Conservation (phyloP, 2,888 invertebrate species). For the Geophilus truncorum region DNA sequence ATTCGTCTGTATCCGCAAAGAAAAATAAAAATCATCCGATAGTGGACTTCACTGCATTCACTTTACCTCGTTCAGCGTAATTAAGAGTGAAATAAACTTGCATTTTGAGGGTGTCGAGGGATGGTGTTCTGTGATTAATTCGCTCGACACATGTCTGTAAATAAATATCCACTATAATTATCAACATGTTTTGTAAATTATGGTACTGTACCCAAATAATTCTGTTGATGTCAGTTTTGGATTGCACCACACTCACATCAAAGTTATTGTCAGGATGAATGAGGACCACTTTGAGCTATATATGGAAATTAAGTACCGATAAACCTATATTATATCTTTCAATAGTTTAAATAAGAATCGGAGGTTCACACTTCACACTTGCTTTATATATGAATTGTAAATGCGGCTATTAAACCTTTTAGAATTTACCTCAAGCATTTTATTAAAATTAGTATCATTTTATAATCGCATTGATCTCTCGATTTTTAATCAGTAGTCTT, state of each 20-base stretch:
- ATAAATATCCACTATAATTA: too few relatives aligned
- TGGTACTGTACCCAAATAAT: not conserved
- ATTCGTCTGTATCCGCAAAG: not conserved
- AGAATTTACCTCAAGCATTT: too few relatives aligned
- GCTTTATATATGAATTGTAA: too few relatives aligned
- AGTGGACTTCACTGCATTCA: not conserved
- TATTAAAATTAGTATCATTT: too few relatives aligned
- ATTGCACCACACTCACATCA: not conserved
- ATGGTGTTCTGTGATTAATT: not conserved
- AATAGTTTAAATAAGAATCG: too few relatives aligned
- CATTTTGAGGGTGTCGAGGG: conserved; percentile 31
- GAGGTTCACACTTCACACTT: too few relatives aligned
- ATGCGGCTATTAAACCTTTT: too few relatives aligned
- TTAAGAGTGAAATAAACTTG: conserved; percentile 25
- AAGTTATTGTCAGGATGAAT: conserved; percentile 18
- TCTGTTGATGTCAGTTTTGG: not conserved
- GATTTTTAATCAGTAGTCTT: not conserved
- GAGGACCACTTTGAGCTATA: not conserved
- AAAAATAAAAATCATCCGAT: not conserved
- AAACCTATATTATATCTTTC: too few relatives aligned
- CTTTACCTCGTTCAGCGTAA: conserved; percentile 30
- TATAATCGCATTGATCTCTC: too few relatives aligned
- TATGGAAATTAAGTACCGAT: too few relatives aligned
- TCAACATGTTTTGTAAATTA: not conserved
- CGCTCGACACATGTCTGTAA: conserved; percentile 19